Percentiles rank a stretch among this genome's conserved stretches.
These are phyloP conservation scores for Coregonus ussuriensis DNA, from an alignment of 2,797 vertebrate species.

Conservation along the genomic window DNA sequence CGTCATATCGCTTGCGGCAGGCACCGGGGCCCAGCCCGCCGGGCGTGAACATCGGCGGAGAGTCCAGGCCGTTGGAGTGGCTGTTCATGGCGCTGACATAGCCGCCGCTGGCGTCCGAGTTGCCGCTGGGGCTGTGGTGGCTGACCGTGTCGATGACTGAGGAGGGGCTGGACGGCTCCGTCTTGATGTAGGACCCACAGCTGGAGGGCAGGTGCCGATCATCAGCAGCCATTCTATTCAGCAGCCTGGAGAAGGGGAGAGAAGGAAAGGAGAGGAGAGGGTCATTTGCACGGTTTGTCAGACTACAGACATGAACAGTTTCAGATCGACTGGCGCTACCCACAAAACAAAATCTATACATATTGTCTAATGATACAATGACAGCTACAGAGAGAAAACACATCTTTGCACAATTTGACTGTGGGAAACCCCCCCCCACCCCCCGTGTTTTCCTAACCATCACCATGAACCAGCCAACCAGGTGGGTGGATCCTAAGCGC, in stretches of 20 bases:
- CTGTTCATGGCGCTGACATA: constrained; percentile 88
- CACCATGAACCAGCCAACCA: constrained; percentile 45
- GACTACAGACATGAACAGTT: neutral
- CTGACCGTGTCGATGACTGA: constrained; percentile 93
- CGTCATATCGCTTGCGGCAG: constrained; percentile 93
- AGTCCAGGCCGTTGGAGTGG: constrained; percentile 92
- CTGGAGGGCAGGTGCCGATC: constrained; percentile 93
- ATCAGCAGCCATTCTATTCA: constrained; percentile 94
- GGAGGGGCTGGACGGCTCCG: constrained; percentile 94
- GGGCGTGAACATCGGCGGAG: constrained; percentile 89
- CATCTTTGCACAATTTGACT: neutral
- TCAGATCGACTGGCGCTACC: neutral
- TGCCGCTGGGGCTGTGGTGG: constrained; percentile 93
- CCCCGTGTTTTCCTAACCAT: constrained; percentile 19
- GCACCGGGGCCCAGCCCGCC: constrained; percentile 76
- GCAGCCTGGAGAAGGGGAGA: constrained; percentile 78
- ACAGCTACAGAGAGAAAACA: too few relatives aligned
- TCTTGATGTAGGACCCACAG: constrained; percentile 97
- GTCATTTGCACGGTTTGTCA: constrained; percentile 47
- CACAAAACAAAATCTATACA: too few relatives aligned
- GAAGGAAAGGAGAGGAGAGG: neutral
- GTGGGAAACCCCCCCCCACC: too few relatives aligned
- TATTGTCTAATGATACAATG: too few relatives aligned
- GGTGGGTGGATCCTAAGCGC: constrained; percentile 46
- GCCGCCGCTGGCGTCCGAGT: constrained; percentile 90